Evolutionary conservation across 2,797 vertebrate genomes (phyloP), one percentile per base, ranked within the genome.

Genomic region (Acrocephalus scirpaceus): DNA sequence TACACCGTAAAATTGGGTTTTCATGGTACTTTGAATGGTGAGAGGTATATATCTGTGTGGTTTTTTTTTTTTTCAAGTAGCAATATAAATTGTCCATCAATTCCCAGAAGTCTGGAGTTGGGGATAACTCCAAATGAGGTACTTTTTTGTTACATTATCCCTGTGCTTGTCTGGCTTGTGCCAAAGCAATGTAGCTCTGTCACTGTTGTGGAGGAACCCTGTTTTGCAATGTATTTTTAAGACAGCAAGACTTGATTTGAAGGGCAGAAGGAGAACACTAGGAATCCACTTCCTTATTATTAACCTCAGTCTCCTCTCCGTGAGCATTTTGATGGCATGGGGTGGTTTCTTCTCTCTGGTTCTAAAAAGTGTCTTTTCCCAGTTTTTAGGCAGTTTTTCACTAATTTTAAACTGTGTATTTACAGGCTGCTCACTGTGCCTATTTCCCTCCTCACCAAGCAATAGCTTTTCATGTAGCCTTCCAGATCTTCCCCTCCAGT

Each of bases 371-470:
- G 25, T 3, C 12, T 90, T 89, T 91, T 74, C 40, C 32, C 36
- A 67, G 17, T 7, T 75, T 88, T 34, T 70, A 38, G 21, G 20
- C 36, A 45, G 13, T 50, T 94, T 90, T 51, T 65, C 14, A 10
- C 25, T 27, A 20, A 34, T 79, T 64, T 21, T 71, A 4, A 75
- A 17, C 36, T 23, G 15, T 86, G 36, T 47, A 11, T 88, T 45
- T 77, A 11, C 61, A 54, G 21, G 10, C 26, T 56, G 11, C 21
- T 71, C 1, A 0, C 64, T 3, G 1, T 60, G 10, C 9, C 0
- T 67, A 4, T 83, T 96, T 92, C 32, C 29, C 10, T 53, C 42
- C 40, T 78, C 22, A 15, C 51, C 48, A 73, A 88, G 64, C 1
- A 3, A 7, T 32, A 56, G 16, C 21, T 57, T 80, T 90, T 50